phyloP scores from a whole-genome alignment of 2,888 invertebrate species.

The Cheiracanthium punctorium region DNA sequence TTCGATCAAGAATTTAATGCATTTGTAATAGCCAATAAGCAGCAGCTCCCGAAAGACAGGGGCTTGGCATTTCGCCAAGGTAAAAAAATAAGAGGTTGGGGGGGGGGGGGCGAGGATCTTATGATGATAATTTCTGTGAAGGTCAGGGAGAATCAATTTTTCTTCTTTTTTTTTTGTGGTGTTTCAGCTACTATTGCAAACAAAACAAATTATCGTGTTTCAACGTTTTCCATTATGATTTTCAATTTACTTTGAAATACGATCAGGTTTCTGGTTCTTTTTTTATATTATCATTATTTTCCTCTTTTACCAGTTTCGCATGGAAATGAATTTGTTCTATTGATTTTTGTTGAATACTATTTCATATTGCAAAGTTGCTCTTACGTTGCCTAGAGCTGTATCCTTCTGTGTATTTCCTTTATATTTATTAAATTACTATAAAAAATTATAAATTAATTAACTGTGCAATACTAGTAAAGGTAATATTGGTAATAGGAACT shows the following conservation, averaged over 20 bases:
- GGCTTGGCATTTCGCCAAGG: constrained; percentile 53
- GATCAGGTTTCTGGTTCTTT: background rate
- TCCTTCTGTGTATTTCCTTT: no score
- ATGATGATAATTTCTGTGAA: constrained; percentile 57
- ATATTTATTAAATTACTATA: no score
- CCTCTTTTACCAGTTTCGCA: background rate
- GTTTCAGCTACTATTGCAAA: background rate
- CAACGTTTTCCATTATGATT: constrained; percentile 7
- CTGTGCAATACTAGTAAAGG: no score
- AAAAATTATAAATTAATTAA: no score
- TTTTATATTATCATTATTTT: background rate
- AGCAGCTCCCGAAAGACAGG: constrained; percentile 35
- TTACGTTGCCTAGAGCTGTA: no score
- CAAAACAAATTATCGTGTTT: constrained; percentile 20
- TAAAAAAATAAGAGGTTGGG: constrained; percentile 15
- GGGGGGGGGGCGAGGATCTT: background rate
- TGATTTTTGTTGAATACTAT: background rate
- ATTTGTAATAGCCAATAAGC: constrained; percentile 70
- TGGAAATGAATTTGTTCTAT: background rate
- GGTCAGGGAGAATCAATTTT: constrained; percentile 29
- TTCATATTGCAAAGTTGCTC: background rate
- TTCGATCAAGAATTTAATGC: constrained; percentile 67
- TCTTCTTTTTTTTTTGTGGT: background rate
- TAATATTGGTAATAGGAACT: no score
- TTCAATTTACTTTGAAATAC: constrained; percentile 17